Conservation (phyloP, 2,113 vertebrate genomes). For the Cardinalis cardinalis region DNA sequence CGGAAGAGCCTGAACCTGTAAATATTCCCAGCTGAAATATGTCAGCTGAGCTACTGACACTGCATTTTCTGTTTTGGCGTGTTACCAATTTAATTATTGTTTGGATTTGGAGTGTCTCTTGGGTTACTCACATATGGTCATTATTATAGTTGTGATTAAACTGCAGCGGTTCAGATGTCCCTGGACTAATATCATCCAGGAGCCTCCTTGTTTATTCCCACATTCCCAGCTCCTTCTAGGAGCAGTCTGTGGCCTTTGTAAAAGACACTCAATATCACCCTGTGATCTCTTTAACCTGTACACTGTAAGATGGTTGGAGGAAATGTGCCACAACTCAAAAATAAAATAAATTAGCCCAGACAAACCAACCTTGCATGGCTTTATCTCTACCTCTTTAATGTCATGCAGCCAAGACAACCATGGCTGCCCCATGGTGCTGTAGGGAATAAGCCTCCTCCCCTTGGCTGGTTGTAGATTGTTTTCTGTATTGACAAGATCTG, state of each 20-base stretch:
- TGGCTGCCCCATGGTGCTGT: neutral
- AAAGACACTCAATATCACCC: neutral
- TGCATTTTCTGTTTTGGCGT: neutral
- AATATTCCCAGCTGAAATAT: neutral
- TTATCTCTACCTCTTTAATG: neutral
- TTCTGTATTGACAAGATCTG: neutral
- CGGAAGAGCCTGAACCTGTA: neutral
- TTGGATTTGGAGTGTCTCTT: neutral
- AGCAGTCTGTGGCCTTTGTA: neutral
- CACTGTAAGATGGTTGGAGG: fast-evolving
- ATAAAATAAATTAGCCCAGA: neutral
- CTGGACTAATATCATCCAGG: neutral
- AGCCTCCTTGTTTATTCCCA: neutral
- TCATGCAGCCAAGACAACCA: neutral
- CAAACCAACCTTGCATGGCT: neutral
- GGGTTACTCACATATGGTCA: neutral
- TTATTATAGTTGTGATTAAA: neutral
- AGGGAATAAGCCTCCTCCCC: neutral
- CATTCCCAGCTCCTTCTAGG: neutral
- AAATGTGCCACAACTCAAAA: neutral
- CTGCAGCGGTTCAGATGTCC: neutral
- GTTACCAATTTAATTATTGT: neutral
- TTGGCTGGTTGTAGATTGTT: neutral
- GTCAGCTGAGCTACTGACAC: neutral
- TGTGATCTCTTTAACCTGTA: neutral